These are phyloP conservation scores for Dryas iulia DNA, from an alignment of 1,140 invertebrate species.

Conservation along the genomic window DNA sequence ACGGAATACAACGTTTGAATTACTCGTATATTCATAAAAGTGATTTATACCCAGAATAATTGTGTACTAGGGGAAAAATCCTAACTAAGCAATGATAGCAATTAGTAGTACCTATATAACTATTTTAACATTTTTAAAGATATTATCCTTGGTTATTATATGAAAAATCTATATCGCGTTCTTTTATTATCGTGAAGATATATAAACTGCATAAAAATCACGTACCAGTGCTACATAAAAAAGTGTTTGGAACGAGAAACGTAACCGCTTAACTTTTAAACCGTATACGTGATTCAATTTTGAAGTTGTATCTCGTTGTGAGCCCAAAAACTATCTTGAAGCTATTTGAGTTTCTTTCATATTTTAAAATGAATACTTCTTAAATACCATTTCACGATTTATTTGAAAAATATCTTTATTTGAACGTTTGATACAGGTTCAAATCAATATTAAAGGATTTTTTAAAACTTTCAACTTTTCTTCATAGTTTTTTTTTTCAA, in stretches of 20 bases:
- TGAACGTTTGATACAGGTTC: not conserved
- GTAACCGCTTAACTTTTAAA: slow-evolving; percentile 67
- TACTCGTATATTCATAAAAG: too few relatives aligned
- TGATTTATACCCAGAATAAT: too few relatives aligned
- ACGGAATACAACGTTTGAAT: too few relatives aligned
- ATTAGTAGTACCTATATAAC: too few relatives aligned
- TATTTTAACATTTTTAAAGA: too few relatives aligned
- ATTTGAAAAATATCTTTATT: slow-evolving; percentile 44
- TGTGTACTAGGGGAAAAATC: too few relatives aligned
- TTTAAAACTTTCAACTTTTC: not conserved
- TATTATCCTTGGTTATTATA: too few relatives aligned
- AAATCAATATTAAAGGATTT: not conserved
- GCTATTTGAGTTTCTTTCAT: slow-evolving; percentile 66
- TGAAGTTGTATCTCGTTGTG: slow-evolving; percentile 62
- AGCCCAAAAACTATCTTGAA: slow-evolving; percentile 63
- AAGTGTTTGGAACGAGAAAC: slow-evolving; percentile 36
- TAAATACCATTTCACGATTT: slow-evolving; percentile 47
- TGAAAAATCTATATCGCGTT: not conserved
- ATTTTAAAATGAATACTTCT: slow-evolving; percentile 58
- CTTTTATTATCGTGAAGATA: not conserved
- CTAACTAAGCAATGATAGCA: too few relatives aligned
- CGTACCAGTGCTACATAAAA: slow-evolving; percentile 44
- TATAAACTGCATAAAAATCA: slow-evolving; percentile 46
- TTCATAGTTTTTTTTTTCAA: too few relatives aligned
- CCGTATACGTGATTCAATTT: slow-evolving; percentile 78